Conservation (phyloP, 2,797 vertebrate genomes). For the Lateolabrax maculatus region DNA sequence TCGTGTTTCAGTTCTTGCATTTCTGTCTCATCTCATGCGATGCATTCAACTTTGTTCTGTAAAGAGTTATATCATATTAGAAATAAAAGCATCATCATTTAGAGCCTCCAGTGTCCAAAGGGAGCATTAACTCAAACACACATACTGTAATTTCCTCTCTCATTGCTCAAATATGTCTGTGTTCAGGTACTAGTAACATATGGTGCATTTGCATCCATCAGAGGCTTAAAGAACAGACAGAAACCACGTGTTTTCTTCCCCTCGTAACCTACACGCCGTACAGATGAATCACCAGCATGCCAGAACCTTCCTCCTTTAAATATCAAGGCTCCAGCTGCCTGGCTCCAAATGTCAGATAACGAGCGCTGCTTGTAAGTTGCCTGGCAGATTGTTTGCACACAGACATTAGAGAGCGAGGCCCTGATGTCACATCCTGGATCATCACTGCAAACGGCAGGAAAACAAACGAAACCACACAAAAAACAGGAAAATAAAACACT, state of each 20-base stretch:
- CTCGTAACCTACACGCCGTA: not conserved
- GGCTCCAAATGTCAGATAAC: constrained; percentile 37
- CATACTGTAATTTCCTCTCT: too few relatives aligned
- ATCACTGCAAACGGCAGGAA: constrained; percentile 36
- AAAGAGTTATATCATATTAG: not conserved
- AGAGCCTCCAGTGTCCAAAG: not conserved
- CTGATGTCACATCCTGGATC: constrained; percentile 56
- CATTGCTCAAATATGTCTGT: not conserved
- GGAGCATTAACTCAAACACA: constrained; percentile 13
- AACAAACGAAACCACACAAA: not conserved
- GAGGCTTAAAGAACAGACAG: not conserved
- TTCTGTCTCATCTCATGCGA: not conserved
- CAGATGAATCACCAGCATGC: constrained; percentile 7
- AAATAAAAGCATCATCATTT: constrained; percentile 5
- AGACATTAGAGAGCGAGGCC: constrained; percentile 35
- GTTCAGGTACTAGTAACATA: not conserved
- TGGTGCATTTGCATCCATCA: not conserved
- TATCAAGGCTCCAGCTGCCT: constrained; percentile 52
- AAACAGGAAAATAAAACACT: constrained; percentile 38
- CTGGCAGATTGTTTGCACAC: constrained; percentile 53
- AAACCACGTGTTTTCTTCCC: constrained; percentile 12
- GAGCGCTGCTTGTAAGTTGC: constrained; percentile 19
- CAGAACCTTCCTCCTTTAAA: constrained; percentile 36
- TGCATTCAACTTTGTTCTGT: too few relatives aligned
- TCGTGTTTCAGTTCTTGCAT: not conserved